Evolutionary conservation across 2,797 vertebrate genomes (phyloP).

Genomic region (Myiotriccus ornatus): DNA sequence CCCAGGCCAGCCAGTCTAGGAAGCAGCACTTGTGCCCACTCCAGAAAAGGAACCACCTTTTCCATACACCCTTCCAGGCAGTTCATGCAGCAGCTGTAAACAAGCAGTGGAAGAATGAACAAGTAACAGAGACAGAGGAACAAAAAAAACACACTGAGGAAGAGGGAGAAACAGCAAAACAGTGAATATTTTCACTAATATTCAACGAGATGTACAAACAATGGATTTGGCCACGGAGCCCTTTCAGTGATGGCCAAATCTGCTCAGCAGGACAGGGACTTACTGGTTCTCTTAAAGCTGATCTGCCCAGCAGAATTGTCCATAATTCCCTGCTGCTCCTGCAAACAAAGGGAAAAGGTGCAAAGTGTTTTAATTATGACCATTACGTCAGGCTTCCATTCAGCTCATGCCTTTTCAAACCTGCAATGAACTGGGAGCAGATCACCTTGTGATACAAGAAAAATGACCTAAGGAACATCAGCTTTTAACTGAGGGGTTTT

Average conservation of each 20-base stretch:
- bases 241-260: not conserved
- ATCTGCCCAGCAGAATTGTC: conserved; percentile 93
- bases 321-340: conserved; percentile 96
- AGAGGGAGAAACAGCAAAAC: not conserved
- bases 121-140: not conserved
- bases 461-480: not conserved
- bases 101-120: not conserved
- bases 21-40: not conserved
- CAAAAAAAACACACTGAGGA: not conserved
- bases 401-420: not conserved
- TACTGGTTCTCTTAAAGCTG: conserved; percentile 92
- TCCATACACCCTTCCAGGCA: not conserved
- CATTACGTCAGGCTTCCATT: not conserved
- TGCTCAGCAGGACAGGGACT: conserved; percentile 40
- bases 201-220: not conserved
- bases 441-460: not conserved
- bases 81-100: not conserved
- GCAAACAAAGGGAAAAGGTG: not conserved
- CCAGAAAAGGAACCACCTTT: conserved; percentile 4
- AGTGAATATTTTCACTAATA: not conserved
- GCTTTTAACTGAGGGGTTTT: not conserved
- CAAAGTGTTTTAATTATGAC: not conserved
- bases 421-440: not conserved
- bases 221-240: not conserved
- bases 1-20: not conserved